A percentile compares a stretch with the other conserved stretches of the same genome.
phyloP scores from a whole-genome alignment of 2,113 vertebrate genomes.

The Sakesphorus luctuosus region DNA sequence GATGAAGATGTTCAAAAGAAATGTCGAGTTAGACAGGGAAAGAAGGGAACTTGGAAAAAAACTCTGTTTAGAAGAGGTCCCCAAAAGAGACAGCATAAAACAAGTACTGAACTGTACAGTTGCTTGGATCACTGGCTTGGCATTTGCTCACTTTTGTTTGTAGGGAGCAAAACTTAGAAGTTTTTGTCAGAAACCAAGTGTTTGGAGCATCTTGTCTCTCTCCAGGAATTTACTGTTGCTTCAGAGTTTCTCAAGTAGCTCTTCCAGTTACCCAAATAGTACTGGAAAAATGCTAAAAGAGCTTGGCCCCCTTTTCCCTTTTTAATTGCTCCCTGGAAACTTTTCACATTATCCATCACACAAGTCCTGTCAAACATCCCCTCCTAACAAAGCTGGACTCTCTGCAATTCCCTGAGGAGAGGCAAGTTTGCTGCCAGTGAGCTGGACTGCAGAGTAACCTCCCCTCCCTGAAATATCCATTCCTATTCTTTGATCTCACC shows the following conservation, averaged over 20 bases:
- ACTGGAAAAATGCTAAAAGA: neutral
- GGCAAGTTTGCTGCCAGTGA: neutral
- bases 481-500: neutral
- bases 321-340: neutral
- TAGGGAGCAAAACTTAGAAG: neutral
- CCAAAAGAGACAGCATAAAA: neutral
- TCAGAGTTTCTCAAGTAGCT: neutral
- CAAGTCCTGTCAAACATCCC: neutral
- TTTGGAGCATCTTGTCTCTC: neutral
- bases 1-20: neutral
- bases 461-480: neutral
- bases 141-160: neutral
- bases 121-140: neutral
- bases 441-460: neutral
- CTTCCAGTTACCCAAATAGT: neutral
- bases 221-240: neutral
- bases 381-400: neutral
- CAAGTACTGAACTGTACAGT: neutral
- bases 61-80: neutral
- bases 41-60: neutral
- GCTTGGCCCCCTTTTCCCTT: fast-evolving
- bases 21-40: neutral
- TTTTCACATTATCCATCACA: neutral
- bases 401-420: neutral
- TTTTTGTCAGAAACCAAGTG: neutral